Evolutionary conservation across 1,140 invertebrate species (phyloP), one percentile per base, ranked within the genome.

Genomic region (Drosophila mayri): DNA sequence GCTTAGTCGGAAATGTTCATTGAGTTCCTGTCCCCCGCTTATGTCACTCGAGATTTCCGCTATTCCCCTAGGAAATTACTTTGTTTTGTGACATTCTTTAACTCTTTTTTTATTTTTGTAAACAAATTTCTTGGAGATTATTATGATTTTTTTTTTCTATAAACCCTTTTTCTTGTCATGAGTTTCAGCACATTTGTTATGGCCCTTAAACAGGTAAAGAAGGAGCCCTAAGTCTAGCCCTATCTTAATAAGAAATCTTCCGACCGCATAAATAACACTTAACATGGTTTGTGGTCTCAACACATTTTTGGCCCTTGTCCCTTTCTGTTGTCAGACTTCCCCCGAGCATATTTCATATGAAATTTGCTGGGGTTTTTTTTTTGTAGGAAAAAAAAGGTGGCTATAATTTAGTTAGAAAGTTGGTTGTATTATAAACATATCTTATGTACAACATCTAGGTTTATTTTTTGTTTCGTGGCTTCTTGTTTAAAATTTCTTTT

Each of bases 211-310:
- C 63, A 57, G 66, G 66, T 68, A 74, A 41, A 55, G 18, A 40
- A 49, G 40, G 62, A 65, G 76, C 68, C 80, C 80, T 80, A 25
- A 67, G 82, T 79, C 55, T 64, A 50, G 55, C 50, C 25, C 49
- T 87, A 87, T 87, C 84, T 88, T 87, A 84, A 84, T 87, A 88
- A 75, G 80, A 87, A 87, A 87, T 87, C 84, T 84, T 11, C 49
- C 64, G 60, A 66, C 76, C 80, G 65, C 87, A 87, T 78, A 87
- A 81, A 88, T 84, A 87, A 88, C 84, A 71, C 63, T 88, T 80
- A 87, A 84, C 84, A 84, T 80, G 80, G 28, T 83, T 76, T 67
- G 70, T 49, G 68, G 70, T 60, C 70, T 72, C 70, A 72, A 72
- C 70, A 72, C 66, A 60, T 43, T 43, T 25, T 72, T 11, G 66